Evolutionary conservation across 2,888 invertebrate species (phyloP).

Genomic region (Hirtodrosophila trivittata): DNA sequence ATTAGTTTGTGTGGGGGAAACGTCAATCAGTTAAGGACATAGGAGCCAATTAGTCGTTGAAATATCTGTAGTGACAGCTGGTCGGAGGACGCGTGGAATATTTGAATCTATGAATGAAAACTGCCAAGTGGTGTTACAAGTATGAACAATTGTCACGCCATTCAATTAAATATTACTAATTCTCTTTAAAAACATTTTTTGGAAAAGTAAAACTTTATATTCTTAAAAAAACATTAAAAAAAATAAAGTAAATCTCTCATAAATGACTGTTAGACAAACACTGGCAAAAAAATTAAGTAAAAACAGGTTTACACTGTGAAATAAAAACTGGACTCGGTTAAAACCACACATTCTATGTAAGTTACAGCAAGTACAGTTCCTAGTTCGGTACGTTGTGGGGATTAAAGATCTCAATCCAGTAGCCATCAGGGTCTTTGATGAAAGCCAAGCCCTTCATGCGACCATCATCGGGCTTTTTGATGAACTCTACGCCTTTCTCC

Average conservation of each 20-base stretch:
- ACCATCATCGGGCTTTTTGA: constrained; percentile 95
- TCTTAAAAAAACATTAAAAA: constrained; percentile 9
- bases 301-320: not conserved
- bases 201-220: constrained; percentile 23
- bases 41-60: constrained; percentile 56
- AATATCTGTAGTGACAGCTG: constrained; percentile 27
- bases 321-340: constrained; percentile 12
- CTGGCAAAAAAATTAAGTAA: constrained; percentile 21
- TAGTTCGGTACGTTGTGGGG: constrained; percentile 78
- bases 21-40: constrained; percentile 67
- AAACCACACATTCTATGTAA: not conserved
- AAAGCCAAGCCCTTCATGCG: constrained; percentile 97
- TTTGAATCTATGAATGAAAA: constrained; percentile 42
- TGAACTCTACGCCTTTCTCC: constrained; percentile 92
- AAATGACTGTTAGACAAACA: not conserved
- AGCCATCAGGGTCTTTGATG: constrained; percentile 97
- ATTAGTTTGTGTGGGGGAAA: constrained; percentile 63
- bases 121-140: not conserved
- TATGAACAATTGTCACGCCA: constrained; percentile 38
- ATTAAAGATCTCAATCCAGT: constrained; percentile 96
- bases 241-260: not conserved
- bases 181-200: constrained; percentile 13
- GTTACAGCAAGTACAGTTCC: not conserved
- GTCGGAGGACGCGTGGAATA: constrained; percentile 9
- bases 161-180: constrained; percentile 26